Percentiles rank a stretch among this genome's conserved stretches.
These are phyloP conservation scores for Tineola bisselliella DNA, from an alignment of 2,888 invertebrate genomes.

Conservation along the genomic window DNA sequence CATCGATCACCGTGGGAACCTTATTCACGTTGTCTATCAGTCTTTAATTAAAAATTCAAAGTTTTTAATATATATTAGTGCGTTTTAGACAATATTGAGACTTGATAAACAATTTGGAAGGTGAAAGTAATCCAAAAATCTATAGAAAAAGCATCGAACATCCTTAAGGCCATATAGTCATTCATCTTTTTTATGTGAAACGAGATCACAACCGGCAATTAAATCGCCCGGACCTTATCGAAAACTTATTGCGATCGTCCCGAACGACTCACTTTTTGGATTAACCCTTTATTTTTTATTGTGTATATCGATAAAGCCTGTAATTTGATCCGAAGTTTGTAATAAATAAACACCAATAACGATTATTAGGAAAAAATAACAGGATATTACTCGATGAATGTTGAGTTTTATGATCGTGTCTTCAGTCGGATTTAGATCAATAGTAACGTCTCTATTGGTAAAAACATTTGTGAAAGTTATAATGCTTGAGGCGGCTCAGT, in stretches of 20 bases:
- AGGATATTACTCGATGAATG: constrained; percentile 56
- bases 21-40: neutral
- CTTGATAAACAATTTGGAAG: constrained; percentile 30
- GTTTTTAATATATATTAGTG: constrained; percentile 22
- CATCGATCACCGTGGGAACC: constrained; percentile 1
- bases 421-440: constrained; percentile 44
- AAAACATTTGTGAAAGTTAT: constrained; percentile 56
- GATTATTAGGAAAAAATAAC: constrained; percentile 67
- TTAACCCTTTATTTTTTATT: constrained; percentile 65
- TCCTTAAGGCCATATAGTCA: constrained; percentile 55
- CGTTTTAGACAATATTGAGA: constrained; percentile 41
- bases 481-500: constrained; percentile 33
- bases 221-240: constrained; percentile 66
- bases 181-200: constrained; percentile 68
- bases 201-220: constrained; percentile 67
- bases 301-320: constrained; percentile 54
- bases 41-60: neutral
- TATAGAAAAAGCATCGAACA: constrained; percentile 52
- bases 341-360: constrained; percentile 69
- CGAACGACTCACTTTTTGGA: constrained; percentile 66
- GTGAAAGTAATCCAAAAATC: constrained; percentile 53
- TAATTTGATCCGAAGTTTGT: constrained; percentile 62
- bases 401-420: constrained; percentile 50
- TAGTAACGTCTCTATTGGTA: constrained; percentile 63
- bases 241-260: constrained; percentile 66